Percentiles rank a stretch among this genome's conserved stretches.
Conservation (phyloP, 2,113 vertebrate genomes). For the Sclerurus mexicanus region DNA sequence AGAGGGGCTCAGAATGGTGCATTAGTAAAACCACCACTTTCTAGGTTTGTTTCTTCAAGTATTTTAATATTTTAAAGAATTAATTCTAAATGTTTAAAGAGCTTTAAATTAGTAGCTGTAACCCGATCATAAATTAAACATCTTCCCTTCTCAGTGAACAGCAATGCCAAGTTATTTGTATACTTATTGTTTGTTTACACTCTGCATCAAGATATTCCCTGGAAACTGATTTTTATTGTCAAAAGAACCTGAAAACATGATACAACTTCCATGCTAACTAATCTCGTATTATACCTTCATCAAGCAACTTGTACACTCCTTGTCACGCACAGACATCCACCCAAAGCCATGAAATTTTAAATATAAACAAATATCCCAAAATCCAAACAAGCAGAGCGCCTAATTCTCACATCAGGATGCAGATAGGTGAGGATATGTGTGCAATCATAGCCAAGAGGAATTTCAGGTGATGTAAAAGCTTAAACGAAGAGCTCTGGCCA, state of each 20-base stretch:
- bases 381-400: not conserved
- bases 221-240: slow-evolving; percentile 34
- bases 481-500: not conserved
- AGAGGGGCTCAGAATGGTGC: not conserved
- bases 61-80: slow-evolving; percentile 66
- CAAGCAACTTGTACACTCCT: slow-evolving; percentile 3
- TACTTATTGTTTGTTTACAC: slow-evolving; percentile 50
- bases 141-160: not conserved
- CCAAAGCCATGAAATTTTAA: slow-evolving; percentile 44
- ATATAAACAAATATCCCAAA: slow-evolving; percentile 55
- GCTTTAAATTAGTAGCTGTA: slow-evolving; percentile 70
- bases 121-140: slow-evolving; percentile 59
- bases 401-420: slow-evolving; percentile 49
- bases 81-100: slow-evolving; percentile 66
- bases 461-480: not conserved
- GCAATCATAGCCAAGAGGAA: slow-evolving; percentile 4
- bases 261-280: slow-evolving; percentile 21
- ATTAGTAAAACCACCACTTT: not conserved
- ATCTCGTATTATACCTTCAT: slow-evolving; percentile 2
- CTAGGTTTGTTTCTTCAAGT: slow-evolving; percentile 24
- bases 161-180: slow-evolving; percentile 18
- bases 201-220: slow-evolving; percentile 11
- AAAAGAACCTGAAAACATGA: slow-evolving; percentile 30
- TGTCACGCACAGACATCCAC: slow-evolving; percentile 18
- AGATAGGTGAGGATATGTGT: not conserved